Evolutionary conservation across 1,140 invertebrate genomes (phyloP), one percentile per base, ranked within the genome.

Genomic region (Danaus plexippus): DNA sequence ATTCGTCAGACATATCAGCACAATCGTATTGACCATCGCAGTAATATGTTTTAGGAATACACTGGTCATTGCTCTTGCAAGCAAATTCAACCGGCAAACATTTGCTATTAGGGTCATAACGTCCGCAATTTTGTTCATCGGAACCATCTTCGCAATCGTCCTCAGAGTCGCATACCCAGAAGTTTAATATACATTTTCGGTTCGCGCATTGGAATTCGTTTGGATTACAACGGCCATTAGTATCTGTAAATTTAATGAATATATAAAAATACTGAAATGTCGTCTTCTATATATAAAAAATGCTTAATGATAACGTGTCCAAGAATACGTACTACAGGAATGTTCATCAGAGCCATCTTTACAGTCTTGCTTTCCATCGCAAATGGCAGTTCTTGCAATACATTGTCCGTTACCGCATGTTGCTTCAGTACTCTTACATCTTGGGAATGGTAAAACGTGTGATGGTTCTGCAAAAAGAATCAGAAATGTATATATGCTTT

Each of bases 61-160:
- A 99, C 79, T 99, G 97, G 59, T 91, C 87, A 55, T 91, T 85
- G 50, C 90, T 90, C 9, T 72, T 63, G 78, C 98, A 99, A 57
- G 92, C 88, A 81, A 93, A 99, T 79, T 99, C 96, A 61, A 92
- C 91, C 47, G 92, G 89, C 11, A 88, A 87, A 73, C 97, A 99
- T 0, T 89, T 85, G 1, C 93, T 91, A 8, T 91, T 93, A 32
- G 90, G 89, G 6, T 84, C 80, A 22, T 77, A 74, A 9, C 88
- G 77, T 0, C 77, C 87, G 67, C 94, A 96, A 61, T 90, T 89
- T 48, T 49, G 18, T 59, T 73, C 70, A 69, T 96, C 95, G 1
- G 93, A 95, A n/a, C 91, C 90, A 81, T 99, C 97, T 1, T 91
- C 92, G 76, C 98, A 99, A 84, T 99, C 97, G 72, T 96, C 91